Evolutionary conservation across 92 coral and sea anemone genomes (phyloP).

Genomic region (Palythoa grandis): DNA sequence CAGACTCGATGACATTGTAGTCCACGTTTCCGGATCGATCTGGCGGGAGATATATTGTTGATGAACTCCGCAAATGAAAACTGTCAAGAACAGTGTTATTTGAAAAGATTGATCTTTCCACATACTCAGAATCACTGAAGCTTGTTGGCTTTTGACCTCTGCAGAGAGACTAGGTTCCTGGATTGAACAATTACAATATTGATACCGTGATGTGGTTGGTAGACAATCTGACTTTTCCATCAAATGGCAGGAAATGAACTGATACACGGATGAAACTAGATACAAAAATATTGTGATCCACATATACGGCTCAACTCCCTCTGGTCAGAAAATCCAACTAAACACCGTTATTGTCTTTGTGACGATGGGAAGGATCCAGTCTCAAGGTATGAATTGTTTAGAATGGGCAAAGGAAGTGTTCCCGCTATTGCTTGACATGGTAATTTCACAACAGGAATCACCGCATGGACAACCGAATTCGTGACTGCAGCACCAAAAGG

Average conservation of each 20-base stretch:
- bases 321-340: not conserved
- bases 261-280: constrained; percentile 1
- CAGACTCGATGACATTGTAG: constrained; percentile 8
- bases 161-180: constrained; percentile 21
- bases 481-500: not conserved
- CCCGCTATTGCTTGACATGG: constrained; percentile 11
- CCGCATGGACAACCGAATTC: not conserved
- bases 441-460: not conserved
- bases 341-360: constrained; percentile 11
- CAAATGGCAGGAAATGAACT: constrained; percentile 3
- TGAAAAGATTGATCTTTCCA: not conserved
- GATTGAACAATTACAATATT: not conserved
- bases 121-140: not conserved
- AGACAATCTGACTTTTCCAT: not conserved
- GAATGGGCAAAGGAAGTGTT: too few relatives aligned
- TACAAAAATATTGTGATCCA: constrained; percentile 25
- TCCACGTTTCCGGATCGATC: not conserved
- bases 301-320: constrained; percentile 9
- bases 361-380: constrained; percentile 16
- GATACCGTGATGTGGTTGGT: not conserved
- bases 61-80: constrained; percentile 10
- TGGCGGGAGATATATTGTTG: not conserved
- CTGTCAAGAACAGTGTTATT: constrained; percentile 14
- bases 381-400: constrained; percentile 13
- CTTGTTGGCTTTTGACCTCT: constrained; percentile 22